phyloP scores from a whole-genome alignment of 2,797 vertebrate genomes.

The Sciurus vulgaris region DNA sequence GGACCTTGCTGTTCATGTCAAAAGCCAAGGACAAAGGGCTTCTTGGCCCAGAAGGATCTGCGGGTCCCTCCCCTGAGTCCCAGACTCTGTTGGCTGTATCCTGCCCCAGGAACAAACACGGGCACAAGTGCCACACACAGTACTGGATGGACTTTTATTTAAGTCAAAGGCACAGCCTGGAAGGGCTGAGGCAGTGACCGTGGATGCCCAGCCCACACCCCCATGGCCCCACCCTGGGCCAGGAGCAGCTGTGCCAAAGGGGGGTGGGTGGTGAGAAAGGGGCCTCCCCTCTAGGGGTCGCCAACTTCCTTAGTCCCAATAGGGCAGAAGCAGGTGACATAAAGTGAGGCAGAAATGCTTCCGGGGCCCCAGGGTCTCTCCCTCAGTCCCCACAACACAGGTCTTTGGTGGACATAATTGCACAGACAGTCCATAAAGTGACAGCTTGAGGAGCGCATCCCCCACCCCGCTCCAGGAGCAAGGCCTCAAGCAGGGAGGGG shows the following conservation, averaged over 20 bases:
- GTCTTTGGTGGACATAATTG: slow-evolving; percentile 80
- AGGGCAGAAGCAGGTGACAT: slow-evolving; percentile 47
- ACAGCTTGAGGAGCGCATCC: slow-evolving; percentile 34
- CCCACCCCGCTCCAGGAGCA: background rate
- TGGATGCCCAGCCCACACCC: slow-evolving; percentile 31
- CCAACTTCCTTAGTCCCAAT: slow-evolving; percentile 52
- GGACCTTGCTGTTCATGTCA: background rate
- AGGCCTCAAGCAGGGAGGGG: slow-evolving; percentile 1
- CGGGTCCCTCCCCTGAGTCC: background rate
- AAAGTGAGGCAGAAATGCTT: slow-evolving; percentile 53
- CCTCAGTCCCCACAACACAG: slow-evolving; percentile 39
- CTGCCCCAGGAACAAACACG: background rate
- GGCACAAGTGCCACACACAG: background rate
- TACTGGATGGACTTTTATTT: slow-evolving; percentile 81
- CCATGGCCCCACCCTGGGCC: slow-evolving; percentile 28
- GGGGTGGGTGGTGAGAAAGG: background rate
- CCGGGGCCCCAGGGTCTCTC: background rate
- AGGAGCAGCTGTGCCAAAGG: slow-evolving; percentile 64
- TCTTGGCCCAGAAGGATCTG: background rate
- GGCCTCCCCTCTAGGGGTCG: background rate
- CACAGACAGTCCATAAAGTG: slow-evolving; percentile 83
- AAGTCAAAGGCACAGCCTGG: slow-evolving; percentile 82
- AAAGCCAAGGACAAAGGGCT: background rate
- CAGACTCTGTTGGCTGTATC: background rate
- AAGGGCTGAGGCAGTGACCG: slow-evolving; percentile 69